Percentiles rank a stretch among this genome's conserved stretches.
phyloP scores from a whole-genome alignment of 2,888 invertebrate genomes.

The Druceiella hillmani region DNA sequence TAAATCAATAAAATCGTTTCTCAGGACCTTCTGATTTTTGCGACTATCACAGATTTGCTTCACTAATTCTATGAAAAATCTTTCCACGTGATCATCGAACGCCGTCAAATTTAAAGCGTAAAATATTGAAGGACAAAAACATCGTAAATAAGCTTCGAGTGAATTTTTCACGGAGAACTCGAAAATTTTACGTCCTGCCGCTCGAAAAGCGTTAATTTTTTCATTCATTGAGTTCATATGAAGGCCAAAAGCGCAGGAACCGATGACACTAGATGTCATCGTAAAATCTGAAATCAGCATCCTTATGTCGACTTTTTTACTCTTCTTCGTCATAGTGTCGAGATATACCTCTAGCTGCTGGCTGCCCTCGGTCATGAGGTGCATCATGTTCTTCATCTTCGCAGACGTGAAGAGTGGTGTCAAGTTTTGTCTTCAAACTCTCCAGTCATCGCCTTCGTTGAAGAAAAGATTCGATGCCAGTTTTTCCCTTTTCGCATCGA shows the following conservation, averaged over 20 bases:
- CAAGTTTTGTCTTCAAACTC: background rate
- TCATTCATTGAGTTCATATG: background rate
- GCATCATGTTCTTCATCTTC: background rate
- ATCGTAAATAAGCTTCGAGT: background rate
- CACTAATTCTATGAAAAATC: background rate
- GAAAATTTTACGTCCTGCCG: background rate
- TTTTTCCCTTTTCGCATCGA: background rate
- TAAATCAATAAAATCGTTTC: constrained; percentile 1
- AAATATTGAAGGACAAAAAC: background rate
- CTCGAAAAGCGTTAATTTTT: background rate
- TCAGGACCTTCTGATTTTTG: background rate
- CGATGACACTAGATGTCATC: background rate
- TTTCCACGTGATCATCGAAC: background rate
- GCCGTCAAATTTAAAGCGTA: background rate
- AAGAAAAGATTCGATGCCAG: background rate
- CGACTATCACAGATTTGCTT: background rate
- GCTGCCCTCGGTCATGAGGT: background rate
- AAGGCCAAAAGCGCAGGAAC: constrained; percentile 1
- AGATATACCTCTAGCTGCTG: background rate
- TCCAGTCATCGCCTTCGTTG: background rate
- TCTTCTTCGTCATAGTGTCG: background rate
- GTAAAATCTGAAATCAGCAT: background rate
- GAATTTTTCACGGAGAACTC: background rate
- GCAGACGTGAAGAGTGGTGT: background rate
- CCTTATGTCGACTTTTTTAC: background rate